These are phyloP conservation scores for Stratiomys singularior DNA, from an alignment of 2,888 invertebrate genomes.

Conservation along the genomic window DNA sequence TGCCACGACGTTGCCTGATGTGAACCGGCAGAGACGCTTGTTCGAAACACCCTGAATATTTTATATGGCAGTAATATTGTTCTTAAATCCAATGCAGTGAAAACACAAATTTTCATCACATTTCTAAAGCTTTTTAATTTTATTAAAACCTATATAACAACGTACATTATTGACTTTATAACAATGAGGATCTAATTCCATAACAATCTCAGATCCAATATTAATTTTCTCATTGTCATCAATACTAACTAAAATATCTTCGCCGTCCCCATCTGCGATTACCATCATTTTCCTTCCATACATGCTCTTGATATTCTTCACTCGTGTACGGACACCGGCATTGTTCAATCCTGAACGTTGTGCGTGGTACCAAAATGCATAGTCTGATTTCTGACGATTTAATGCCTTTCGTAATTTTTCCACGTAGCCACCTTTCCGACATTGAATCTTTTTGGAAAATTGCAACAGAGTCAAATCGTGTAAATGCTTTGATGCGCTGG, in stretches of 20 bases:
- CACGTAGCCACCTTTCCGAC: conserved; percentile 29
- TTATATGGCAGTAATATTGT: too few relatives aligned
- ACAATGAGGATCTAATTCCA: conserved; percentile 13
- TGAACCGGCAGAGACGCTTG: too few relatives aligned
- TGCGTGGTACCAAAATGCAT: conserved; percentile 40
- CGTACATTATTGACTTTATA: not conserved
- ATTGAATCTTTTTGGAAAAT: conserved; percentile 16
- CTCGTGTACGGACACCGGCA: not conserved
- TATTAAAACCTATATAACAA: conserved; percentile 35
- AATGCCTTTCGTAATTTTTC: not conserved
- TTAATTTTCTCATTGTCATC: conserved; percentile 15
- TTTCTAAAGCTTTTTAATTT: conserved; percentile 19
- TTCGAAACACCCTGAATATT: too few relatives aligned
- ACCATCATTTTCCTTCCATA: conserved; percentile 10
- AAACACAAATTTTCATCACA: too few relatives aligned
- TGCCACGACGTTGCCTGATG: too few relatives aligned
- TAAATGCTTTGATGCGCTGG: not conserved
- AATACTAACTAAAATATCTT: conserved; percentile 3
- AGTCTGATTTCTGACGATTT: conserved; percentile 24
- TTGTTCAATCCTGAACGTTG: not conserved
- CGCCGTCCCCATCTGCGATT: not conserved
- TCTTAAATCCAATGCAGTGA: too few relatives aligned
- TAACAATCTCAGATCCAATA: not conserved
- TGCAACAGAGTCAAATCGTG: too few relatives aligned
- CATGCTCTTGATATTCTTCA: not conserved